phyloP scores from a whole-genome alignment of 2,888 invertebrate species.

The Xestia sexstrigata region DNA sequence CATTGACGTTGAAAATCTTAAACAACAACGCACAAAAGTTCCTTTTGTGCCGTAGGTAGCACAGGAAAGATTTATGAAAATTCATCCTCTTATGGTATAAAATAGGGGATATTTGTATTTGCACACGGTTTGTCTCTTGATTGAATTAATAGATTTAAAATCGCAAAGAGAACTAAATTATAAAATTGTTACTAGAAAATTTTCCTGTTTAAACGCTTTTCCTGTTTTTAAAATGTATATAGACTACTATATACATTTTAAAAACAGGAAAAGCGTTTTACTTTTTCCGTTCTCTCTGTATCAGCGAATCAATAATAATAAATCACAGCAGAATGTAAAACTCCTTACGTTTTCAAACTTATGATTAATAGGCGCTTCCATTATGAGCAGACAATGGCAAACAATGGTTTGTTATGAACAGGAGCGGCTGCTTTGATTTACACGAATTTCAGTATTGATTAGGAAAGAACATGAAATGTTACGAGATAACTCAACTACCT shows the following conservation, averaged over 20 bases:
- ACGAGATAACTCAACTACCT: not conserved
- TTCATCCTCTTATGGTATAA: not conserved
- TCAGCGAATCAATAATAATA: slow-evolving; percentile 21
- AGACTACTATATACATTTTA: too few species aligned
- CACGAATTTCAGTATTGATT: slow-evolving; percentile 13
- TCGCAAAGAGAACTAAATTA: not conserved
- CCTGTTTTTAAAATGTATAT: too few species aligned
- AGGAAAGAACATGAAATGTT: slow-evolving; percentile 5
- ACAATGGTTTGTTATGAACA: slow-evolving; percentile 37
- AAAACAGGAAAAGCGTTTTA: not conserved
- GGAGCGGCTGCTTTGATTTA: slow-evolving; percentile 22
- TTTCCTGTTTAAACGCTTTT: too few species aligned
- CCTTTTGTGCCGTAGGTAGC: not conserved
- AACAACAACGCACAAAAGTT: not conserved
- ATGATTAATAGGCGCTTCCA: slow-evolving; percentile 55
- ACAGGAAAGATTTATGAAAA: not conserved
- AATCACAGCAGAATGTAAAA: slow-evolving; percentile 47
- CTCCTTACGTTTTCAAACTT: slow-evolving; percentile 35
- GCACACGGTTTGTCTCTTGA: not conserved
- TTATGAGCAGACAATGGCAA: slow-evolving; percentile 47
- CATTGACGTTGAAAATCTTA: not conserved
- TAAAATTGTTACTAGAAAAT: not conserved
- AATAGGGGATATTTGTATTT: not conserved
- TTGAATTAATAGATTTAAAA: not conserved
- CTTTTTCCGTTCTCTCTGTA: not conserved